Conservation (phyloP, 2,797 vertebrate species). For the Tapirus indicus region DNA sequence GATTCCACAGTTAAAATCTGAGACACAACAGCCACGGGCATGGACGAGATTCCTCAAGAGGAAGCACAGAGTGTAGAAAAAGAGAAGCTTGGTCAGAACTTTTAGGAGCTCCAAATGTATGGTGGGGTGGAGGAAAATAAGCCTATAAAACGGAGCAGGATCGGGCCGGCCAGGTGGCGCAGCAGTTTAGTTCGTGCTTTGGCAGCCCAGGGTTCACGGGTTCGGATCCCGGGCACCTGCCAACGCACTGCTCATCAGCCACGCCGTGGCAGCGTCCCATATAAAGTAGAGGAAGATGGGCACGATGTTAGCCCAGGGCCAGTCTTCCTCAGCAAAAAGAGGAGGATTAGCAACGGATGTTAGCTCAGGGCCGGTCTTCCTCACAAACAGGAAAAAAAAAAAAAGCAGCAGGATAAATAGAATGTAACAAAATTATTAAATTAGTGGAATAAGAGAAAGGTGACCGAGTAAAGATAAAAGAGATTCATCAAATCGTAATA, state of each 20-base stretch:
- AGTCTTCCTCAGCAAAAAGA: too few relatives aligned
- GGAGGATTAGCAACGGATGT: too few relatives aligned
- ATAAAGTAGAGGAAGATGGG: too few relatives aligned
- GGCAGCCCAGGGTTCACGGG: too few relatives aligned
- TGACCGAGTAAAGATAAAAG: not conserved
- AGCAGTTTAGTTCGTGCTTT: too few relatives aligned
- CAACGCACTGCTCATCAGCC: too few relatives aligned
- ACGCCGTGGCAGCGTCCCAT: too few relatives aligned
- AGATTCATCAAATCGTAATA: not conserved
- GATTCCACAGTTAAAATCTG: not conserved
- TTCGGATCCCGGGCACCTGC: too few relatives aligned
- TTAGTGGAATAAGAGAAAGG: not conserved
- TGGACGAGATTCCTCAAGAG: not conserved
- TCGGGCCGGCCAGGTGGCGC: not conserved
- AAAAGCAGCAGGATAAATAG: not conserved
- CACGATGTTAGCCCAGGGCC: too few relatives aligned
- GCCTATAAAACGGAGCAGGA: not conserved
- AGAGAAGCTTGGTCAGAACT: not conserved
- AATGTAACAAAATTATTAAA: not conserved
- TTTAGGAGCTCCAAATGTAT: not conserved
- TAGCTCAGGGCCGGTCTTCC: too few relatives aligned
- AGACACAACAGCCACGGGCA: not conserved
- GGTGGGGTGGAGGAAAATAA: not conserved
- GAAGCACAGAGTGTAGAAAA: not conserved
- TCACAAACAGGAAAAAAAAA: too few relatives aligned